phyloP scores from a whole-genome alignment of 2,888 invertebrate genomes.

The Endotricha flammealis region DNA sequence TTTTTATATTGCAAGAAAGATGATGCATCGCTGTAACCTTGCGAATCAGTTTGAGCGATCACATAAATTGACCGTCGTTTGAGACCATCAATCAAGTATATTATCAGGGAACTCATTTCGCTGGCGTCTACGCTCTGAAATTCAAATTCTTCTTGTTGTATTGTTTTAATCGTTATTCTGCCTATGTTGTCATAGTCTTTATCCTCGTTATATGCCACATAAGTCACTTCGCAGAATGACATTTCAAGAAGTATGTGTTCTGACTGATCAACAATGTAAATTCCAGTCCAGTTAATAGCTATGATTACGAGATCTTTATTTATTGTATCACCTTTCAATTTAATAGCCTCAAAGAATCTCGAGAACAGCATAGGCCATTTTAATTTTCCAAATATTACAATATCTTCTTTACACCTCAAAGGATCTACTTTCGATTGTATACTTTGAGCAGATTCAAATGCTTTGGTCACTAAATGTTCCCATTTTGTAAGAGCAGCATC shows the following conservation, averaged over 20 bases:
- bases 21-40: conserved; percentile 73
- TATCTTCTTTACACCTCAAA: conserved; percentile 89
- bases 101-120: conserved; percentile 89
- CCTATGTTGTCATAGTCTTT: conserved; percentile 75
- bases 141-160: conserved; percentile 92
- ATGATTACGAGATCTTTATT: conserved; percentile 88
- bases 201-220: conserved; percentile 80
- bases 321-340: conserved; percentile 82
- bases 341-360: conserved; percentile 94
- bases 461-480: conserved; percentile 84
- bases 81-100: conserved; percentile 90
- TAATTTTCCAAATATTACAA: conserved; percentile 92
- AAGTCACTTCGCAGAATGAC: conserved; percentile 90
- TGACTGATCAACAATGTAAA: conserved; percentile 94
- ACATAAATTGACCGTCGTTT: conserved; percentile 91
- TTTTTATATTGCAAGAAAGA: conserved; percentile 79
- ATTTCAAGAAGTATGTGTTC: conserved; percentile 93
- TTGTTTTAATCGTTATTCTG: conserved; percentile 86
- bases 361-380: conserved; percentile 98
- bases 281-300: conserved; percentile 95
- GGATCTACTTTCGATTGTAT: conserved; percentile 82
- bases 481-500: conserved; percentile 82
- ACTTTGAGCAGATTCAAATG: conserved; percentile 85
- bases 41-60: conserved; percentile 82
- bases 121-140: conserved; percentile 94